Evolutionary conservation across 92 coral and sea anemone genomes (phyloP).

Genomic region (Porites rus): DNA sequence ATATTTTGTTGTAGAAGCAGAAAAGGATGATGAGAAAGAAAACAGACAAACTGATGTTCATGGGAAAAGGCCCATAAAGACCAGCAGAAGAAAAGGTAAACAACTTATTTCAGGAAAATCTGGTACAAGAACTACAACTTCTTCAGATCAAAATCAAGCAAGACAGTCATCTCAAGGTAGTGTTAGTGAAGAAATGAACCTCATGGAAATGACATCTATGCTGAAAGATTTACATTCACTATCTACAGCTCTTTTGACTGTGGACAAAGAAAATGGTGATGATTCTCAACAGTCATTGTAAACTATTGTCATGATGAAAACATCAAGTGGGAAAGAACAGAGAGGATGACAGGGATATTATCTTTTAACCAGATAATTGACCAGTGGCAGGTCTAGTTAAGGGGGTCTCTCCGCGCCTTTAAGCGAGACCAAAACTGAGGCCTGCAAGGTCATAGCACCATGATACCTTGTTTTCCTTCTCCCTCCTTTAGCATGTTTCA

Average conservation of each 20-base stretch:
- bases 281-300: slow-evolving; percentile 25
- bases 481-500: too few species aligned
- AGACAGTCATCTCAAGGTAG: slow-evolving; percentile 23
- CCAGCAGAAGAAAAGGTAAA: slow-evolving; percentile 41
- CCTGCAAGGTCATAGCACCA: too few species aligned
- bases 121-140: neutral
- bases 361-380: too few species aligned
- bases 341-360: too few species aligned
- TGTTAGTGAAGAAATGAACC: slow-evolving; percentile 21
- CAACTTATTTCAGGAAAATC: neutral
- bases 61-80: slow-evolving; percentile 13
- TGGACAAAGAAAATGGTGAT: slow-evolving; percentile 66
- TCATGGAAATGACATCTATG: slow-evolving; percentile 58
- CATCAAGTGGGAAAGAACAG: too few species aligned
- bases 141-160: neutral
- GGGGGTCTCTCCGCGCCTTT: too few species aligned
- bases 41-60: slow-evolving; percentile 32
- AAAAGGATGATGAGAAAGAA: slow-evolving; percentile 52
- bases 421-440: too few species aligned
- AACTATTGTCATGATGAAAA: neutral
- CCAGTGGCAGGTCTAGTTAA: too few species aligned
- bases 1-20: neutral
- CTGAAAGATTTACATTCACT: slow-evolving; percentile 80
- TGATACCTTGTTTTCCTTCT: too few species aligned
- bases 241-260: slow-evolving; percentile 73